Percentiles rank a stretch among this genome's conserved stretches.
These are phyloP conservation scores for Poecilia gillii DNA, from an alignment of 2,797 vertebrate genomes.

Conservation along the genomic window DNA sequence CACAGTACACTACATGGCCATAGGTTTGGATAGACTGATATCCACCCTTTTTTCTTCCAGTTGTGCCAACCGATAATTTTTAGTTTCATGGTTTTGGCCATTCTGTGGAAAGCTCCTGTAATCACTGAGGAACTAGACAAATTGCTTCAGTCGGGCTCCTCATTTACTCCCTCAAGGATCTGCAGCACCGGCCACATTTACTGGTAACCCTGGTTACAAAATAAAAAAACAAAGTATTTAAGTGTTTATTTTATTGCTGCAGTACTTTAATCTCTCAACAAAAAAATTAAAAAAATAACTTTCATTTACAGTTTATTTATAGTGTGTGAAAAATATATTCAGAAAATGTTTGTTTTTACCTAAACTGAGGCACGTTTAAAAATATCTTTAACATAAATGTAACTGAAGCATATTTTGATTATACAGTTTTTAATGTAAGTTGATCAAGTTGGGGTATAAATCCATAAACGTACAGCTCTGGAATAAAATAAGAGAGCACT, in stretches of 20 bases:
- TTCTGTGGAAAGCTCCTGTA: too few relatives aligned
- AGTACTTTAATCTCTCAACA: neutral
- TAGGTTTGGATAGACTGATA: slow-evolving; percentile 2
- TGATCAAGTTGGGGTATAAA: neutral
- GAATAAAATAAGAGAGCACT: neutral
- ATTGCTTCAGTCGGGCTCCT: neutral
- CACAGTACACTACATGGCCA: neutral
- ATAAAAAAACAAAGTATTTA: too few relatives aligned
- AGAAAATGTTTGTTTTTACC: neutral
- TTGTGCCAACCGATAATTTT: too few relatives aligned
- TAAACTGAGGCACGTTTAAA: neutral
- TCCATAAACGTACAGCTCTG: neutral
- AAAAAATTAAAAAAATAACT: neutral
- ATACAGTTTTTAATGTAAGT: neutral
- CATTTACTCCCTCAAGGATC: neutral
- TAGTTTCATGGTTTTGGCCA: too few relatives aligned
- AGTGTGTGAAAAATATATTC: neutral
- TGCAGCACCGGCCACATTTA: neutral
- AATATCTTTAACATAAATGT: neutral
- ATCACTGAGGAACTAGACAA: neutral
- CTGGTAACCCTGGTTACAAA: neutral
- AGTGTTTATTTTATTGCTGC: neutral
- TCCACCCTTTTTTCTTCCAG: neutral
- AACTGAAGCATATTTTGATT: neutral
- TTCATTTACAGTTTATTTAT: neutral